Percentiles rank a stretch among this genome's conserved stretches.
phyloP scores from a whole-genome alignment of 2,888 invertebrate species.

The Athripsodes cinereus region DNA sequence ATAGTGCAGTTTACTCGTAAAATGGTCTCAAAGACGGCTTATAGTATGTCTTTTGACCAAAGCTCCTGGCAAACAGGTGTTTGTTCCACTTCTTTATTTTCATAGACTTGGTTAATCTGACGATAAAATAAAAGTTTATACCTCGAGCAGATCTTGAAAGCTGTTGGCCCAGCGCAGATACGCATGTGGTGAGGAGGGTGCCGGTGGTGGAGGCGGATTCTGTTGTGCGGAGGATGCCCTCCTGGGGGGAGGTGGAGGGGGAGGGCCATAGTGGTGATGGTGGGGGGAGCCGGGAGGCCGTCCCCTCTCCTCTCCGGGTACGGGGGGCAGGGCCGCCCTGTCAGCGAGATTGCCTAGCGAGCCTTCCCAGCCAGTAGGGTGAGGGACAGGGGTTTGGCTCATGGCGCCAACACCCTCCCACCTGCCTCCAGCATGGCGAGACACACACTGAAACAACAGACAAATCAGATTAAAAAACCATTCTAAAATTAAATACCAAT shows the following conservation, averaged over 20 bases:
- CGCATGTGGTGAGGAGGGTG: conserved; percentile 51
- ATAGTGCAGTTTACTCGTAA: no score
- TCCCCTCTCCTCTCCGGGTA: conserved; percentile 66
- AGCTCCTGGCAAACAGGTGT: no score
- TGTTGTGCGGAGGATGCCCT: conserved; percentile 36
- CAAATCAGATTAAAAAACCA: no score
- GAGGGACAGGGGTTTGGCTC: conserved; percentile 54
- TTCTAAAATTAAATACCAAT: no score
- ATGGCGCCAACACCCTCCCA: conserved; percentile 55
- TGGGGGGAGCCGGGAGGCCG: conserved; percentile 15
- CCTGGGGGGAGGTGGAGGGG: conserved; percentile 25
- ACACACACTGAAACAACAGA: conserved; percentile 41
- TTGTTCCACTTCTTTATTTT: no score
- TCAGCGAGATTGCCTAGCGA: conserved; percentile 57
- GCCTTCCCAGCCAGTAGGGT: conserved; percentile 51
- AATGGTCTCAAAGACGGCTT: no score
- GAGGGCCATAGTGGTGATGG: conserved; percentile 13
- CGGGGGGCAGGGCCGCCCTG: conserved; percentile 78
- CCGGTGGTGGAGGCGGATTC: conserved; percentile 42
- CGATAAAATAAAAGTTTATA: conserved; percentile 26
- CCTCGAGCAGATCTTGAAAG: conserved; percentile 73
- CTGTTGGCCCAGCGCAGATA: conserved; percentile 88
- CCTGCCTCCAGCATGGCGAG: conserved; percentile 55
- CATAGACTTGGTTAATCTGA: no score
- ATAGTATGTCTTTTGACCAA: no score